Base-by-base conservation (phyloP, 2,113 vertebrate species). In the Sclerurus mexicanus region DNA sequence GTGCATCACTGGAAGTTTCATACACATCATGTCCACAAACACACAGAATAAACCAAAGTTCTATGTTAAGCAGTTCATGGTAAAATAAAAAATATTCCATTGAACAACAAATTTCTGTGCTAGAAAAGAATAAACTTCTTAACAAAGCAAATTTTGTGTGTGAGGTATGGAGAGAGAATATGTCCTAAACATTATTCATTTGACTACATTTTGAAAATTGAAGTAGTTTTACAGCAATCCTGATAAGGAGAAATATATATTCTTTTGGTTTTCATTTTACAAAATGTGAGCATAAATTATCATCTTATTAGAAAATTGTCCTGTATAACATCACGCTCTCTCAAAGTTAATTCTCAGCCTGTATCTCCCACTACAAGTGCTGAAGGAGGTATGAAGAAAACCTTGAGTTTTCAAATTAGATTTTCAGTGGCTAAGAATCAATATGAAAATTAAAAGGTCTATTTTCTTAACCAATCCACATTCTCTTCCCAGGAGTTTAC, bases 391-490 rank as follows among this genome's bases (percentile, higher is more conserved):
- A 84, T 6, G 7, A 88, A 81, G 60, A 84, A 13, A 6, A 87
- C 35, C 18, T 14, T 19, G 66, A 59, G 49, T 24, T 93, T 91
- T 88, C 81, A 95, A 91, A 95, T 86, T 90, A 90, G 56, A 81
- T 90, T 93, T 93, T 84, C 85, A 81, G 31, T 17, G 30, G 67
- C 81, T 78, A 77, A 90, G 81, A 93, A 95, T 96, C 64, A 91
- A 92, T 93, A 96, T 66, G 68, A 96, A 93, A 95, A 95, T 93
- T 66, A 95, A 52, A 89, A 94, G 85, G 52, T 84, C 79, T 91
- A 63, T 88, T 94, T 95, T 31, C 50, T 90, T 79, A 84, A 59
- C 52, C 16, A 93, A 74, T 84, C 67, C 84, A 84, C 49, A 80
- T 74, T 64, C 42, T 81, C 80, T 84, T 64, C 58, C 50, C 5